A percentile compares a stretch with the other conserved stretches of the same genome.
These are phyloP conservation scores for Lepilemur ruficaudatus DNA, from an alignment of 2,797 vertebrate species.

Conservation along the genomic window DNA sequence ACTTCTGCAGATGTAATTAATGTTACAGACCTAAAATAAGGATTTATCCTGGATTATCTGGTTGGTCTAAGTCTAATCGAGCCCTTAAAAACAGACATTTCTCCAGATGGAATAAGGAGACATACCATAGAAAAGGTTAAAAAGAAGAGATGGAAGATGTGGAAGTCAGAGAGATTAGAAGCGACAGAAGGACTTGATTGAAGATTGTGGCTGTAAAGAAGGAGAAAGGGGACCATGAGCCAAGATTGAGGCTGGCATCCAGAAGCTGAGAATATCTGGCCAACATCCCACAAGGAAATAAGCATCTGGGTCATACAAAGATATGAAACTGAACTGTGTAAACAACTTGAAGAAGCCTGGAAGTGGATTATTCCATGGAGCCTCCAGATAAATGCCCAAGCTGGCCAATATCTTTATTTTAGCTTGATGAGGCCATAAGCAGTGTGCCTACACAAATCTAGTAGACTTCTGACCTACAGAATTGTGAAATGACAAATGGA, in stretches of 20 bases:
- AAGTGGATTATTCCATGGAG: neutral
- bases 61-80: neutral
- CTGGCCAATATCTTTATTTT: neutral
- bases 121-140: neutral
- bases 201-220: neutral
- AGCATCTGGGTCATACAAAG: accelerated
- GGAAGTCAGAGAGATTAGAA: neutral
- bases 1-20: neutral
- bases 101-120: neutral
- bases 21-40: neutral
- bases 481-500: neutral
- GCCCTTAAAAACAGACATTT: neutral
- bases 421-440: neutral
- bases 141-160: neutral
- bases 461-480: neutral
- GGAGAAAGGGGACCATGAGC: neutral
- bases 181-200: too few relatives aligned
- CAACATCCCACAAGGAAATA: neutral
- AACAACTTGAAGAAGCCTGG: neutral
- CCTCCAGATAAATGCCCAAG: neutral
- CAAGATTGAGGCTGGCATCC: neutral
- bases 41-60: neutral
- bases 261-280: neutral
- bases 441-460: neutral
- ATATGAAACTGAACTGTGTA: neutral